Base-by-base conservation (phyloP, 2,797 vertebrate genomes). In the Spinus pinus region DNA sequence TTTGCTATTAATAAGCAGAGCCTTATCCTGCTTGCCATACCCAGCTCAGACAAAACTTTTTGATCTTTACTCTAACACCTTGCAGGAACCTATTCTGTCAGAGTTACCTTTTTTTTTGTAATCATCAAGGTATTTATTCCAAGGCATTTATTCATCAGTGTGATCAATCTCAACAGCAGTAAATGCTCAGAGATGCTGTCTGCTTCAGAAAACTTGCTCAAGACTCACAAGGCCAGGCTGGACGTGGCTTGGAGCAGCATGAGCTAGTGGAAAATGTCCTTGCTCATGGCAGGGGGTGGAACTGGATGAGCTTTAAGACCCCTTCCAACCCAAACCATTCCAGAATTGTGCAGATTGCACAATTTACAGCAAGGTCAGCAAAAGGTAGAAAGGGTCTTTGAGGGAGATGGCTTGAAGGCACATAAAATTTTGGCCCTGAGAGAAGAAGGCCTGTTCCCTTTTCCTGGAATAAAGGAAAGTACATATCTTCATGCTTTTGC, bases 341-440 rank as follows among this genome's bases (percentile, higher is more conserved):
- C 15, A 30, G 37, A n/a, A 19, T 6, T 23, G 9, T 70, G 50
- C 28, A 25, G 27, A 42, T 65, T 92, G 75, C 81, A 82, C 44
- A 33, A 33, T 33, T 57, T 47, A 46, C 7, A 82, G 53, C 5
- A 60, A 70, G 22, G 39, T 24, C 56, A 86, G 42, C 21, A 46
- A 64, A 66, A 70, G 44, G 9, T 4, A 23, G 13, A 54, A 64
- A 56, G 39, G 1, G 8, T 61, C 64, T 56, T 53, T 28, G 31
- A 65, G 27, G 21, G 11, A 77, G 28, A 12, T 33, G 37, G 30
- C 39, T 77, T 57, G 47, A 79, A 81, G 24, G 31, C 37, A 53
- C 1, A 6, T 44, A 2, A 25, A 73, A 30, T 16, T 50, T 37
- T 3, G 1, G 9, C 14, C 9, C 33, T 2, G 3, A 21, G 20